A percentile compares a stretch with the other conserved stretches of the same genome.
Conservation (phyloP, 2,113 vertebrate species). For the Arothron firmamentum region DNA sequence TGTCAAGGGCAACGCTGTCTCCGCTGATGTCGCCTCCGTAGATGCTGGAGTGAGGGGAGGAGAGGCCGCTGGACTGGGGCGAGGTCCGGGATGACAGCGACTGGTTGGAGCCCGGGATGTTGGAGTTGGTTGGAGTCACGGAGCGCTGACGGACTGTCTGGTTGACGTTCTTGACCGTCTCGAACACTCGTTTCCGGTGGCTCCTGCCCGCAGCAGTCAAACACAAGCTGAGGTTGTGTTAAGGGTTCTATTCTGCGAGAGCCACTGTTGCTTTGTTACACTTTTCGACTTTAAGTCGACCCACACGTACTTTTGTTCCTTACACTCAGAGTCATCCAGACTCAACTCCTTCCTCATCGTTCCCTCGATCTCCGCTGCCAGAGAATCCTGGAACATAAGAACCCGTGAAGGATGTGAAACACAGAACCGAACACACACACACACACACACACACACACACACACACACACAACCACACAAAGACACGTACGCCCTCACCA, state of each 20-base stretch:
- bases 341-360: conserved; percentile 95
- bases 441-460: conserved; percentile 1
- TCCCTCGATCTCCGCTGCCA: conserved; percentile 97
- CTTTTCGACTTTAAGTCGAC: background rate
- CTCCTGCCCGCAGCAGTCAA: conserved; percentile 63
- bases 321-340: conserved; percentile 84
- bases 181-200: conserved; percentile 89
- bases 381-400: conserved; percentile 82
- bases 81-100: conserved; percentile 84
- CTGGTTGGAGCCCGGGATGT: conserved; percentile 97
- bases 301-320: conserved; percentile 75
- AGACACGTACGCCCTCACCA: conserved; percentile 74
- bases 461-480: too few relatives aligned
- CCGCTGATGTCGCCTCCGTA: conserved; percentile 80
- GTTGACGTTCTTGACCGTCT: conserved; percentile 91
- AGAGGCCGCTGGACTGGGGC: conserved; percentile 83
- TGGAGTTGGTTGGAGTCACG: conserved; percentile 83
- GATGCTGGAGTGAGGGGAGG: conserved; percentile 82
- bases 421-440: background rate
- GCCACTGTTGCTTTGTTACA: too few relatives aligned
- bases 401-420: background rate
- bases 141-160: conserved; percentile 87
- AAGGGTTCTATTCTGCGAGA: too few relatives aligned
- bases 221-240: background rate
- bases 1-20: conserved; percentile 80